A percentile compares a stretch with the other conserved stretches of the same genome.
phyloP scores from a whole-genome alignment of 2,888 invertebrate species.

The Caenorhabditis sp. region DNA sequence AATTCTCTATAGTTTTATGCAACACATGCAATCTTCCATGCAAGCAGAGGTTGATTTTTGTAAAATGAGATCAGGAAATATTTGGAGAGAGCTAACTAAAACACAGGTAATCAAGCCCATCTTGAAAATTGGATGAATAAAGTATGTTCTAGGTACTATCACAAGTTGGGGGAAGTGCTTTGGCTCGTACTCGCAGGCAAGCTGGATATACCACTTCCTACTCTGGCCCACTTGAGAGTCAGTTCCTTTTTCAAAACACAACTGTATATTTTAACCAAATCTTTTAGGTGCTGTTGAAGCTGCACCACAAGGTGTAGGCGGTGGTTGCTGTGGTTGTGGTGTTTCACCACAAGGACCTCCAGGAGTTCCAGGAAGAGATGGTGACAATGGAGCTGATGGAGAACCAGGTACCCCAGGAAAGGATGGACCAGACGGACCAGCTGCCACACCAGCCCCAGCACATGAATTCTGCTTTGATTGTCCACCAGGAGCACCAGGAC shows the following conservation, averaged over 20 bases:
- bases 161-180: constrained; percentile 39
- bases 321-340: constrained; percentile 58
- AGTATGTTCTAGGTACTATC: constrained; percentile 26
- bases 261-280: constrained; percentile 10
- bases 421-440: constrained; percentile 57
- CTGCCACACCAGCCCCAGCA: constrained; percentile 50
- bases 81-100: constrained; percentile 43
- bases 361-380: constrained; percentile 63
- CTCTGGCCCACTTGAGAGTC: constrained; percentile 35
- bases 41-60: constrained; percentile 51
- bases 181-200: constrained; percentile 40
- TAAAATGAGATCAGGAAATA: constrained; percentile 44
- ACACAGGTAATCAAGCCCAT: constrained; percentile 30
- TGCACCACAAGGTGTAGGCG: constrained; percentile 39
- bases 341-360: constrained; percentile 58
- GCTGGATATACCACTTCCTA: constrained; percentile 34
- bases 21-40: constrained; percentile 51
- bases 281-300: constrained; percentile 39
- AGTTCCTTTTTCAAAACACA: constrained; percentile 10
- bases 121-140: neutral
- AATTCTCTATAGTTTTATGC: constrained; percentile 54
- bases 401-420: constrained; percentile 56
- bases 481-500: constrained; percentile 59
- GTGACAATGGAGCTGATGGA: constrained; percentile 61
- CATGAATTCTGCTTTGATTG: constrained; percentile 63